These are phyloP conservation scores for Adelognathus sp. DNA, from an alignment of 2,888 invertebrate genomes.

Conservation along the genomic window DNA sequence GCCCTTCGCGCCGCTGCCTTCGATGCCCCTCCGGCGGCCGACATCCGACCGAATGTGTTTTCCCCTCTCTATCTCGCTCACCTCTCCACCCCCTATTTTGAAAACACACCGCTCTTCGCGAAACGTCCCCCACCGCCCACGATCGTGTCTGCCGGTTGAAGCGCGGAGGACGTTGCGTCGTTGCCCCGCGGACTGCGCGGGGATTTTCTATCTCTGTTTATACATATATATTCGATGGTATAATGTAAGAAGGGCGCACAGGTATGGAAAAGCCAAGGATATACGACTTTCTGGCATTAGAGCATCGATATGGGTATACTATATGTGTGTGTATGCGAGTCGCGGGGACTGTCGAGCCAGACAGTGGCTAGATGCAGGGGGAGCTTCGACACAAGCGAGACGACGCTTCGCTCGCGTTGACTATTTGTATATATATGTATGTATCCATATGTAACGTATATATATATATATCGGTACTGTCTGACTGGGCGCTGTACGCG, in stretches of 20 bases:
- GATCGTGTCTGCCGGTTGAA: conserved; percentile 58
- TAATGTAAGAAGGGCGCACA: too few relatives aligned
- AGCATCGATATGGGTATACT: too few relatives aligned
- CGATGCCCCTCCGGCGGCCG: conserved; percentile 44
- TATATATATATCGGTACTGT: conserved; percentile 1
- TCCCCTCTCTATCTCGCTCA: too few relatives aligned
- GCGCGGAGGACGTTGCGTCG: conserved; percentile 60
- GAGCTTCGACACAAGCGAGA: background rate
- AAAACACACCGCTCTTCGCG: background rate
- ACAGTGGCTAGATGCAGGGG: conserved; percentile 14
- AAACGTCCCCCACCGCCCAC: conserved; percentile 59
- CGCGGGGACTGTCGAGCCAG: conserved; percentile 15
- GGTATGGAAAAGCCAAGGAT: too few relatives aligned
- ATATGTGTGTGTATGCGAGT: background rate
- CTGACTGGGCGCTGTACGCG: conserved; percentile 28
- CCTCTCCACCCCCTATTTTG: background rate
- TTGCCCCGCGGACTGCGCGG: background rate
- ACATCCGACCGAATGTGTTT: conserved; percentile 19
- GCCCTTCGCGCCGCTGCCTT: conserved; percentile 1
- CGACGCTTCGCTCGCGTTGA: background rate
- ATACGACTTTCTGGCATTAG: too few relatives aligned
- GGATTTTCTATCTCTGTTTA: background rate
- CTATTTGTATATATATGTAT: too few relatives aligned
- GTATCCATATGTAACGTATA: too few relatives aligned
- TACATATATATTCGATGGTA: background rate